Conservation (phyloP, 1,140 invertebrate species). For the Choristoneura fumiferana region DNA sequence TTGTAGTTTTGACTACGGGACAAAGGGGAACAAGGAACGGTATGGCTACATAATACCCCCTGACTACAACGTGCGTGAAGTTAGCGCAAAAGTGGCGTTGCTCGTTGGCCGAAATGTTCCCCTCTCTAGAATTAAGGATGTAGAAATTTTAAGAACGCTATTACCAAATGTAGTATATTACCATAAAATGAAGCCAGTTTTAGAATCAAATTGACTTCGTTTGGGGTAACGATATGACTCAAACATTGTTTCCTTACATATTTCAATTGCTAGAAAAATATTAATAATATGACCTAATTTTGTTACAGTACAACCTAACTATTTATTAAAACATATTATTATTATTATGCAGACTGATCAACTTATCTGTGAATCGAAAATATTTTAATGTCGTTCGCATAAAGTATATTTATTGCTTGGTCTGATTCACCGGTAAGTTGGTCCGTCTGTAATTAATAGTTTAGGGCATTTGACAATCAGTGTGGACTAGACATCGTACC, state of each 20-base stretch:
- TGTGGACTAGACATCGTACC: no score
- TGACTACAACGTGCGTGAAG: background rate
- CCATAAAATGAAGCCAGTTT: background rate
- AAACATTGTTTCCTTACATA: background rate
- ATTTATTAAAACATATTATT: no score
- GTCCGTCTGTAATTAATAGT: no score
- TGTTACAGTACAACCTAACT: background rate
- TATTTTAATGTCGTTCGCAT: no score
- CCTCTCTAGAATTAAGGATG: background rate
- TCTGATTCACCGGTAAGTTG: no score
- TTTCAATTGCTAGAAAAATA: conserved; percentile 1
- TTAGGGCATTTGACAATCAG: no score
- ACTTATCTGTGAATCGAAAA: no score
- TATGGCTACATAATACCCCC: background rate
- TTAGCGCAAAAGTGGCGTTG: background rate
- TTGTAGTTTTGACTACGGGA: conserved; percentile 6
- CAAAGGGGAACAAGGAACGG: background rate
- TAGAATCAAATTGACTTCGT: background rate
- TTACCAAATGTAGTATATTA: conserved; percentile 2
- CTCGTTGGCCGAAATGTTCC: background rate
- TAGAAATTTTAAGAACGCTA: background rate
- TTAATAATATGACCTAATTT: background rate
- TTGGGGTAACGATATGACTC: conserved; percentile 7
- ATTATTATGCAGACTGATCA: no score
- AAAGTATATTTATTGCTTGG: no score